Base-by-base conservation (phyloP, 1,140 invertebrate genomes). In the Orussus abietinus region DNA sequence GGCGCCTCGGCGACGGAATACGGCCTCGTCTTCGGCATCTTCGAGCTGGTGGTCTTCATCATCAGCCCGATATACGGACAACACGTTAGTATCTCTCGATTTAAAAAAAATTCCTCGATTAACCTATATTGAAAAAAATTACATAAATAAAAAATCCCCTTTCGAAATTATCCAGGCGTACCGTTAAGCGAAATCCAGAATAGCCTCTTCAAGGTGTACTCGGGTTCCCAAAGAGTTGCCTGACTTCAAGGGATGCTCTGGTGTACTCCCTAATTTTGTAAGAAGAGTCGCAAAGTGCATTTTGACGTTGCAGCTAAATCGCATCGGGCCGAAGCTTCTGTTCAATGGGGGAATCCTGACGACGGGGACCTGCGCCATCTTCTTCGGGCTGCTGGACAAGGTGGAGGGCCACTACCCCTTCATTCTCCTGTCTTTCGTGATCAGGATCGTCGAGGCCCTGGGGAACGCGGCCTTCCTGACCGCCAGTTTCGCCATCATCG, bases 391-490 rank as follows among this genome's bases (percentile, higher is more conserved):
- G 25, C 65, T 92, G 38, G 90, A 93, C 60, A 84, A 81, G 64
- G 78, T 91, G 20, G 77, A 91, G n/a, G 83, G 83, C 5, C 87
- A 90, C 42, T 78, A 79, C 35, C 76, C 82, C 0, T 97, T 96
- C 68, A 90, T 96, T 50, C 78, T 82, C 6, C 74, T 92, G 34
- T 92, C 90, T 45, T 92, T 96, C 65, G 53, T 84, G 1, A 86
- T 94, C 38, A 77, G 94, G 45, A 89, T 91, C 44, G 66, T 93
- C n/a, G 92, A 96, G 70, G 94, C 92, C 0, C 73, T 92, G 70
- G 92, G 92, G 14, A 90, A 92, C 58, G 91, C 92, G 1, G 90
- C 90, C 2, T 94, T 94, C 71, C 75, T 95, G 2, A 96, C 92
- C 2, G 89, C 92, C 1, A 86, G 85, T 51, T 96, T 95, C 72